Percentiles rank a stretch among this genome's conserved stretches.
Conservation (phyloP, 1,140 invertebrate genomes). For the Chelonus insularis region DNA sequence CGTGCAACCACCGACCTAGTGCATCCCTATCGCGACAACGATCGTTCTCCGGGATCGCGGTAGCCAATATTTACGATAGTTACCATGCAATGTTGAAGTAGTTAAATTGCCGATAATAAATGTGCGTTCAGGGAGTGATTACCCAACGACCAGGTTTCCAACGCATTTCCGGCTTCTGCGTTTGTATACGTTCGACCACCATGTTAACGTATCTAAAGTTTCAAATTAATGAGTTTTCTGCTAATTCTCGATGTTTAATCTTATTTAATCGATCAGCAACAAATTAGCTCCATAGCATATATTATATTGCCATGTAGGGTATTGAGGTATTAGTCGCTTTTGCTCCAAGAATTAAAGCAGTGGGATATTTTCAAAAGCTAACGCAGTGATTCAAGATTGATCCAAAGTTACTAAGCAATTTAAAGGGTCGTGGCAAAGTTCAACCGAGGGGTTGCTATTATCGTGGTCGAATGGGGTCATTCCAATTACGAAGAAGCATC, state of each 20-base stretch:
- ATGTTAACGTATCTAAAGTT: background rate
- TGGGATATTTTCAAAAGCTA: background rate
- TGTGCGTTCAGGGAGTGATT: constrained; percentile 44
- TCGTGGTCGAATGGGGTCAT: constrained; percentile 51
- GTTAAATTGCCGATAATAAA: constrained; percentile 58
- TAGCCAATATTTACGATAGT: constrained; percentile 51
- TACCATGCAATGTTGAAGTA: constrained; percentile 49
- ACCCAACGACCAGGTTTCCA: constrained; percentile 24
- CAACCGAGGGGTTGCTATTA: constrained; percentile 41
- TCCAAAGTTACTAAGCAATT: constrained; percentile 1
- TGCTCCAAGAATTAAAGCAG: too few relatives aligned
- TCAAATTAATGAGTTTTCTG: background rate
- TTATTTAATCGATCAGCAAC: background rate
- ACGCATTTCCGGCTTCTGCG: background rate
- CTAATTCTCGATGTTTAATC: constrained; percentile 1
- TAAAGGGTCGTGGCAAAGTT: constrained; percentile 24
- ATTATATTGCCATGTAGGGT: too few relatives aligned
- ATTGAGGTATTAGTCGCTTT: too few relatives aligned
- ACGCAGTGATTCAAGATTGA: constrained; percentile 6
- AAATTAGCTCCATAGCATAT: too few relatives aligned
- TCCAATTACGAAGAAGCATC: constrained; percentile 45
- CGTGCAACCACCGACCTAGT: constrained; percentile 51
- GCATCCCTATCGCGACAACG: constrained; percentile 53
- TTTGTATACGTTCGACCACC: constrained; percentile 18
- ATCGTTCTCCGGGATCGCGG: constrained; percentile 48